Evolutionary conservation across 1,140 invertebrate species (phyloP).

Genomic region (Lycorma delicatula): DNA sequence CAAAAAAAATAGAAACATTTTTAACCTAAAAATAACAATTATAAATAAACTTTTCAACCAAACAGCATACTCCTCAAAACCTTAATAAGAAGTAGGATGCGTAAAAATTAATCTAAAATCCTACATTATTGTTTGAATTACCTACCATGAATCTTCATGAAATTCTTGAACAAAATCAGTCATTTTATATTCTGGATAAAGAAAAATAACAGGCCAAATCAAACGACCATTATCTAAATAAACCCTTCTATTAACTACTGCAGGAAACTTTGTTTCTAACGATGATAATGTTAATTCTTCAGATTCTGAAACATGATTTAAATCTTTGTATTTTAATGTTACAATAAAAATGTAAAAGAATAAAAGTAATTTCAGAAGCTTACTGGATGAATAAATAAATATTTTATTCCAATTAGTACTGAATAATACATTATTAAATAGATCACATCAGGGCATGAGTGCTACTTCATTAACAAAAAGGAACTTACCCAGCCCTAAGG

Average conservation of each 20-base stretch:
- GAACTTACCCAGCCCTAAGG: no score
- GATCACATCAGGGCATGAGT: no score
- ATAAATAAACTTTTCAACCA: background rate
- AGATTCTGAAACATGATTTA: constrained; percentile 25
- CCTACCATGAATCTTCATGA: constrained; percentile 58
- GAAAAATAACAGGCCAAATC: constrained; percentile 71
- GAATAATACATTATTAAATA: no score
- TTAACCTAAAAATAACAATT: constrained; percentile 7
- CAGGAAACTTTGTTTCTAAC: constrained; percentile 52
- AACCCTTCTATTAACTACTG: constrained; percentile 49
- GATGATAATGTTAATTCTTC: constrained; percentile 39
- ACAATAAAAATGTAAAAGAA: no score
- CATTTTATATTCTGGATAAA: constrained; percentile 70
- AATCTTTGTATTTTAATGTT: no score
- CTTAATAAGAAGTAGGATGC: background rate
- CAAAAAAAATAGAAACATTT: constrained; percentile 34
- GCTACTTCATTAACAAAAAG: no score
- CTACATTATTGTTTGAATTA: constrained; percentile 8
- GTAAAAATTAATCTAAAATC: background rate
- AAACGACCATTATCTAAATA: constrained; percentile 48
- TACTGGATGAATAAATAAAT: no score
- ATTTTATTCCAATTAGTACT: no score
- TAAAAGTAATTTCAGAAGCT: no score
- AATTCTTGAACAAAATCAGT: constrained; percentile 67
- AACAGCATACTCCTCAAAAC: background rate